These are phyloP conservation scores for Variabilichromis moorii DNA, from an alignment of 2,113 vertebrate species.

Conservation along the genomic window DNA sequence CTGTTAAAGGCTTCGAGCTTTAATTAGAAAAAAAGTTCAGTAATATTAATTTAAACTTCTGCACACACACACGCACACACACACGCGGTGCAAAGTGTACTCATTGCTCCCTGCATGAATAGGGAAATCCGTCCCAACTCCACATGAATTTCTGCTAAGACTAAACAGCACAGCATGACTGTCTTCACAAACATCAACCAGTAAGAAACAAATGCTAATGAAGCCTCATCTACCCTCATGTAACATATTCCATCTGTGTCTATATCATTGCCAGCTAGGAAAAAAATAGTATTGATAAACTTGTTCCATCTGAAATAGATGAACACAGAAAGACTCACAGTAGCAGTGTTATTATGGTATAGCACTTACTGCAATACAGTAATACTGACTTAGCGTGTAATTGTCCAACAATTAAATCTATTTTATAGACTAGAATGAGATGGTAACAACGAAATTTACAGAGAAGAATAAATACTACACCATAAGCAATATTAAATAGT, in stretches of 20 bases:
- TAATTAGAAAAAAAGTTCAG: neutral
- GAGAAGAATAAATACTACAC: neutral
- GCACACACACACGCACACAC: rapidly evolving
- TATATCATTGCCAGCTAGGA: neutral
- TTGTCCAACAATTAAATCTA: neutral
- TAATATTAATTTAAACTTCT: neutral
- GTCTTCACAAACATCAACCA: constrained; percentile 26
- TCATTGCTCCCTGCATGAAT: neutral
- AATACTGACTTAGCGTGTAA: neutral
- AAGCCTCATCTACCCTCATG: constrained; percentile 16
- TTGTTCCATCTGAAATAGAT: neutral
- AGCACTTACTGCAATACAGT: neutral
- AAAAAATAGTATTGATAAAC: neutral
- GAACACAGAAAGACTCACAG: neutral
- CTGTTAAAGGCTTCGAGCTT: neutral
- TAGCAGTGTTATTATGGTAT: neutral
- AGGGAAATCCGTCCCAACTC: constrained; percentile 9
- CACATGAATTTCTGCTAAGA: constrained; percentile 38
- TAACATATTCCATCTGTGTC: neutral
- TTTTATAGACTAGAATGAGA: neutral
- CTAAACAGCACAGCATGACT: constrained; percentile 41
- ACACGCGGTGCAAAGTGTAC: neutral
- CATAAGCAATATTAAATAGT: neutral
- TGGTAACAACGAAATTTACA: neutral
- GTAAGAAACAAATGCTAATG: constrained; percentile 24